These are phyloP conservation scores for Netelia fuscicornis DNA, from an alignment of 2,888 invertebrate genomes.

Conservation along the genomic window DNA sequence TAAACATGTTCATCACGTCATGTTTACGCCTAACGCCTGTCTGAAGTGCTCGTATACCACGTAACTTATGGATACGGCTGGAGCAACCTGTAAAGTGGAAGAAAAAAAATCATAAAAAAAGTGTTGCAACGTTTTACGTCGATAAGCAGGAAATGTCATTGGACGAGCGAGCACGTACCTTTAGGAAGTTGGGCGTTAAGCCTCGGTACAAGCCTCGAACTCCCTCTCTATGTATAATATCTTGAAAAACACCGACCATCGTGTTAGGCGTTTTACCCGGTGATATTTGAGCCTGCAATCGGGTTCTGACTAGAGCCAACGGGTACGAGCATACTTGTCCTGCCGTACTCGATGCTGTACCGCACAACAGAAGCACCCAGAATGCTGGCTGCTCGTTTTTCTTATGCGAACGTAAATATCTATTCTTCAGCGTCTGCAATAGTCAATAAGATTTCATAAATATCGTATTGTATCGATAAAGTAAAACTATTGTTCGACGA, in stretches of 20 bases:
- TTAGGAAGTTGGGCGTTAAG: constrained; percentile 99
- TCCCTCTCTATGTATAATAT: constrained; percentile 95
- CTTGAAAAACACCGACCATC: constrained; percentile 92
- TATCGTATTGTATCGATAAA: constrained; percentile 43
- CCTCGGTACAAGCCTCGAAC: constrained; percentile 97
- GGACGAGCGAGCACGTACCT: constrained; percentile 87
- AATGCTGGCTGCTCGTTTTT: constrained; percentile 93
- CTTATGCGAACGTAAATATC: constrained; percentile 93
- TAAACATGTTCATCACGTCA: constrained; percentile 91
- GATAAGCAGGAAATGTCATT: constrained; percentile 2
- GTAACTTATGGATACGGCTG: constrained; percentile 99
- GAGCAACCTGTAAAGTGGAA: constrained; percentile 86
- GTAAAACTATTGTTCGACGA: constrained; percentile 6
- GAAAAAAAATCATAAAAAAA: constrained; percentile 30
- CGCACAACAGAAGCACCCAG: constrained; percentile 95
- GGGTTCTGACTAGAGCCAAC: constrained; percentile 96
- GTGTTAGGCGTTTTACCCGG: constrained; percentile 87
- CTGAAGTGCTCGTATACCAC: constrained; percentile 98
- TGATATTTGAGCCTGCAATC: constrained; percentile 95
- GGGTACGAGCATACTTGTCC: constrained; percentile 99
- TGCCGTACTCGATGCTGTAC: constrained; percentile 96
- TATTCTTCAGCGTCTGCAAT: constrained; percentile 93
- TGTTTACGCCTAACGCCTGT: constrained; percentile 95
- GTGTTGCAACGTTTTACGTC: constrained; percentile 1
- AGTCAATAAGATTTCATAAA: constrained; percentile 36